These are phyloP conservation scores for Lordiphosa andalusiaca DNA, from an alignment of 2,888 invertebrate species.

Conservation along the genomic window DNA sequence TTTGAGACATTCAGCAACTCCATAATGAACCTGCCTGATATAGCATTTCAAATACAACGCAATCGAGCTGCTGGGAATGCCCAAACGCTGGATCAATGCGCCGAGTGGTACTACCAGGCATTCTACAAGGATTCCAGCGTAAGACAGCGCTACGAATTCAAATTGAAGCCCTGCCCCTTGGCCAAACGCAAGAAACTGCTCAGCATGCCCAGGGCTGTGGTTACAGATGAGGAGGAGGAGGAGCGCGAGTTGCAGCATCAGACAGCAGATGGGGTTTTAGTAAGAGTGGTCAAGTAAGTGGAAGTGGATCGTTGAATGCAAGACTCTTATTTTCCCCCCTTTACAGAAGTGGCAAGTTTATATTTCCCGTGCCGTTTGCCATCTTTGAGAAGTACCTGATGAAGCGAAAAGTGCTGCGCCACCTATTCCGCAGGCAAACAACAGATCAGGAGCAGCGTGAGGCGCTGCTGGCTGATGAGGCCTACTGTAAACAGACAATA, in stretches of 20 bases:
- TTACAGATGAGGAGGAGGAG: neutral
- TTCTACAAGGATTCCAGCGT: conserved; percentile 39
- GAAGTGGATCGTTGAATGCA: no score
- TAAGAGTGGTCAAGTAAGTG: conserved; percentile 11
- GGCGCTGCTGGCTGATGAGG: conserved; percentile 1
- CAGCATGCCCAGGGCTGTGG: neutral
- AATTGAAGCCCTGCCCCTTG: conserved; percentile 30
- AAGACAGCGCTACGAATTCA: conserved; percentile 29
- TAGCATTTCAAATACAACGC: conserved; percentile 41
- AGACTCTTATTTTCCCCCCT: no score
- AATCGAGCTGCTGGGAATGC: neutral
- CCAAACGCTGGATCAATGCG: conserved; percentile 45
- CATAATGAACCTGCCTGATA: conserved; percentile 41
- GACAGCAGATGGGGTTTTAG: no score
- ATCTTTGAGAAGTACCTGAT: conserved; percentile 32
- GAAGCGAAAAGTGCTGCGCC: neutral
- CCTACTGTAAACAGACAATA: neutral
- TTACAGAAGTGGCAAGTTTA: conserved; percentile 26
- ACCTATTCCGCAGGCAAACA: neutral
- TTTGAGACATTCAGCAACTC: conserved; percentile 28
- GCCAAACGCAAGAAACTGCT: conserved; percentile 27
- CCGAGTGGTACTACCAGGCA: conserved; percentile 44
- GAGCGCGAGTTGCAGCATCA: no score
- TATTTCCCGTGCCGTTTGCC: conserved; percentile 42
- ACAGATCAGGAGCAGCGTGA: neutral